These are phyloP conservation scores for Macropus fuliginosus DNA, from an alignment of 2,797 vertebrate species.

Conservation along the genomic window DNA sequence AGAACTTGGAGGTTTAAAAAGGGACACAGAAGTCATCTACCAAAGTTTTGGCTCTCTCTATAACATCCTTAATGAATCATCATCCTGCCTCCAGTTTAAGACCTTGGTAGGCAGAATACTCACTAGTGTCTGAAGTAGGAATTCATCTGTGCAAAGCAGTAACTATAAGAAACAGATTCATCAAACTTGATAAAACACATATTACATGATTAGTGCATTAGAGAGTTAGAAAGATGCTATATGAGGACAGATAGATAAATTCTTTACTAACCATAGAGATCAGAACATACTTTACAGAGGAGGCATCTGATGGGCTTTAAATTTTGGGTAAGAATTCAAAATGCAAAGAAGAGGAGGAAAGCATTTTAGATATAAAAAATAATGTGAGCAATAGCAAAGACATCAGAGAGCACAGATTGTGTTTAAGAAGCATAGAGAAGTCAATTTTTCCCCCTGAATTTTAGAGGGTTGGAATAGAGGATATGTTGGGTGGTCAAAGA, in stretches of 20 bases:
- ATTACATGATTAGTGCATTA: neutral
- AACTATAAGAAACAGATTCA: neutral
- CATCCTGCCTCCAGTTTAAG: neutral
- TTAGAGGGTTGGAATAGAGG: neutral
- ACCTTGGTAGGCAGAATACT: neutral
- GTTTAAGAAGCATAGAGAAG: neutral
- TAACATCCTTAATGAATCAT: neutral
- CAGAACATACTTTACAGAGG: neutral
- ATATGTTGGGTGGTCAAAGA: neutral
- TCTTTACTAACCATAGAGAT: neutral
- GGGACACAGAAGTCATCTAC: neutral
- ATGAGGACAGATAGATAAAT: neutral
- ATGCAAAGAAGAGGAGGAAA: neutral
- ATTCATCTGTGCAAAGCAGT: neutral
- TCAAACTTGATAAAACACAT: neutral
- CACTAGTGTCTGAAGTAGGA: neutral
- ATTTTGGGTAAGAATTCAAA: neutral
- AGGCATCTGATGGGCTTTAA: neutral
- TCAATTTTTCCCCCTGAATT: neutral
- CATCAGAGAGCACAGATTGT: neutral
- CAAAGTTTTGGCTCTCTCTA: neutral
- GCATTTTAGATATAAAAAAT: neutral
- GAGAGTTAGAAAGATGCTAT: neutral
- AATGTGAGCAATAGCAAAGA: neutral
- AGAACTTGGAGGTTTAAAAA: neutral